phyloP scores from a whole-genome alignment of 2,888 invertebrate species.

The Drosophila parthenogenetica region DNA sequence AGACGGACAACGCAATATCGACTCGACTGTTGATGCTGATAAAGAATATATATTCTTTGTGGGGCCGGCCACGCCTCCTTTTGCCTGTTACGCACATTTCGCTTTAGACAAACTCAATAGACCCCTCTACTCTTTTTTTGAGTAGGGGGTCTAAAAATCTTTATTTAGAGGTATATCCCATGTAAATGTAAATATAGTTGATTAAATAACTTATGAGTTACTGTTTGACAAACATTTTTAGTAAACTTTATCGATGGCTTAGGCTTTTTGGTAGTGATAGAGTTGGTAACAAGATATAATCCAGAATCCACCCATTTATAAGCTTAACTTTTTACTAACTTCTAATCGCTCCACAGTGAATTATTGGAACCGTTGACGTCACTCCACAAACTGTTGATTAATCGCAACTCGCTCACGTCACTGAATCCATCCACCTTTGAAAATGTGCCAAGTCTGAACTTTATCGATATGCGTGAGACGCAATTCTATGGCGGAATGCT shows the following conservation, averaged over 20 bases:
- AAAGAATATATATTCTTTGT: too few species aligned
- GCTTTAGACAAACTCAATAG: too few species aligned
- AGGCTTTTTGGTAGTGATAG: neutral
- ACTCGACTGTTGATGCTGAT: too few species aligned
- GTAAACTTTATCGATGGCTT: neutral
- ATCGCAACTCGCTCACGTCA: slow-evolving; percentile 85
- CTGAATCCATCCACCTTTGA: slow-evolving; percentile 86
- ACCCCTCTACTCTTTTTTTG: too few species aligned
- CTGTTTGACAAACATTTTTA: neutral
- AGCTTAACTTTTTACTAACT: slow-evolving; percentile 23
- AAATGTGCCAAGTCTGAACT: slow-evolving; percentile 86
- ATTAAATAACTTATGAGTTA: neutral
- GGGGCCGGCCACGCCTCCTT: too few species aligned
- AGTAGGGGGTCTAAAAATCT: too few species aligned
- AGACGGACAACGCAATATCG: too few species aligned
- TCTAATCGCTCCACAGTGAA: slow-evolving; percentile 71
- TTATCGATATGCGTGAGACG: slow-evolving; percentile 86
- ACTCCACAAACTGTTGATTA: slow-evolving; percentile 86
- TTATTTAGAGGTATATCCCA: too few species aligned
- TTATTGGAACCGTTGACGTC: slow-evolving; percentile 82
- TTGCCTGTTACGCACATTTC: too few species aligned
- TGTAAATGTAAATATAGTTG: too few species aligned
- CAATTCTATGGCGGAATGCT: slow-evolving; percentile 83
- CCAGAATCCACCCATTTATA: neutral
- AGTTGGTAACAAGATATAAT: neutral